phyloP scores from a whole-genome alignment of 2,113 vertebrate species.

The Gila orcuttii region DNA sequence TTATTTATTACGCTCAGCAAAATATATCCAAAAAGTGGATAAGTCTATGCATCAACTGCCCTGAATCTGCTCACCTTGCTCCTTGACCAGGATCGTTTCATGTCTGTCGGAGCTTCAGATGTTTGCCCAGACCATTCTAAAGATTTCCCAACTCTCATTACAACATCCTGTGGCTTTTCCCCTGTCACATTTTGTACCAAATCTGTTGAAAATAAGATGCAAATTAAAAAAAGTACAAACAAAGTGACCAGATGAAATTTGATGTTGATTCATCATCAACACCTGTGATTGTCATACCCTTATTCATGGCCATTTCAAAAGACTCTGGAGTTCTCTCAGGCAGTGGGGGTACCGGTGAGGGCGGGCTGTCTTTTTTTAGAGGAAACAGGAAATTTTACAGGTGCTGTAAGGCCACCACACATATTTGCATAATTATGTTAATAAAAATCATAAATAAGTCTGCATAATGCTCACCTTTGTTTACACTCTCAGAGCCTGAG shows the following conservation, averaged over 20 bases:
- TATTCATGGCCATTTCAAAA: slow-evolving; percentile 78
- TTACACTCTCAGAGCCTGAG: slow-evolving; percentile 50
- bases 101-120: slow-evolving; percentile 38
- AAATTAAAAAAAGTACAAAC: neutral
- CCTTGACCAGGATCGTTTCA: slow-evolving; percentile 59
- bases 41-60: neutral
- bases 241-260: neutral
- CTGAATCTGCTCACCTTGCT: slow-evolving; percentile 74
- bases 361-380: slow-evolving; percentile 57
- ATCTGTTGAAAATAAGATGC: slow-evolving; percentile 50
- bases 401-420: neutral
- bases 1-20: neutral
- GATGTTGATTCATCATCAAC: neutral
- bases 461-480: slow-evolving; percentile 54
- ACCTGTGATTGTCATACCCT: slow-evolving; percentile 70
- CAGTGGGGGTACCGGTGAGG: slow-evolving; percentile 81
- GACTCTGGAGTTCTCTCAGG: slow-evolving; percentile 93
- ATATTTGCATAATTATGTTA: too few relatives aligned
- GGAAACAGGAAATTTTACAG: slow-evolving; percentile 9
- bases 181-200: slow-evolving; percentile 45
- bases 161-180: neutral
- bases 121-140: slow-evolving; percentile 79
- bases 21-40: neutral
- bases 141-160: slow-evolving; percentile 69
- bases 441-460: too few relatives aligned